Evolutionary conservation across 23 tunicate species (phyloP).

Genomic region (Diplosoma virens): DNA sequence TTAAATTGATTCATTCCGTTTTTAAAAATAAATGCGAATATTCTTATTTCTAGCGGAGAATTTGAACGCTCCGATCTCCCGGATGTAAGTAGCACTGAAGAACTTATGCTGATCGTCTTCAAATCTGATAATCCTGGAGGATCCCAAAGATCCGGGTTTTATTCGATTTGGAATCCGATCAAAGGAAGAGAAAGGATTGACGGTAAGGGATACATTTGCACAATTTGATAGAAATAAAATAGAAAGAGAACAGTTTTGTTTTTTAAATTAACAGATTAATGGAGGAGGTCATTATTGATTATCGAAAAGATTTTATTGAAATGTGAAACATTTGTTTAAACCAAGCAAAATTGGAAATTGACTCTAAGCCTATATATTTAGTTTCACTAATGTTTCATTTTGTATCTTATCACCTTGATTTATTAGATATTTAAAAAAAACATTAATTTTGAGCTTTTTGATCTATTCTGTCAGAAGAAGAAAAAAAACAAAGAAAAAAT

Average conservation of each 20-base stretch:
- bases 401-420: no score
- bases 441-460: no score
- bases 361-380: no score
- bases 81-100: slow-evolving; percentile 69
- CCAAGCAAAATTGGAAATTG: no score
- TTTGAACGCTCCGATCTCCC: not conserved
- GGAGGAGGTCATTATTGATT: not conserved
- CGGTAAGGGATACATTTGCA: slow-evolving; percentile 27
- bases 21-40: not conserved
- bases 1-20: not conserved
- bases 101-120: slow-evolving; percentile 52
- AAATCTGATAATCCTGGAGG: no score
- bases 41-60: slow-evolving; percentile 34
- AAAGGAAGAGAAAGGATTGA: not conserved
- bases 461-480: no score
- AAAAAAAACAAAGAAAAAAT: no score
- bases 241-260: not conserved
- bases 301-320: no score
- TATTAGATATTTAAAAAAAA: no score
- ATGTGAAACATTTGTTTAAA: no score
- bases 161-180: no score
- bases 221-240: slow-evolving; percentile 13
- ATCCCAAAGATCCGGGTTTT: not conserved
- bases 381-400: no score
- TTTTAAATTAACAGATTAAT: not conserved